Base-by-base conservation (phyloP, 2,113 vertebrate species). In the Electrona antarctica region DNA sequence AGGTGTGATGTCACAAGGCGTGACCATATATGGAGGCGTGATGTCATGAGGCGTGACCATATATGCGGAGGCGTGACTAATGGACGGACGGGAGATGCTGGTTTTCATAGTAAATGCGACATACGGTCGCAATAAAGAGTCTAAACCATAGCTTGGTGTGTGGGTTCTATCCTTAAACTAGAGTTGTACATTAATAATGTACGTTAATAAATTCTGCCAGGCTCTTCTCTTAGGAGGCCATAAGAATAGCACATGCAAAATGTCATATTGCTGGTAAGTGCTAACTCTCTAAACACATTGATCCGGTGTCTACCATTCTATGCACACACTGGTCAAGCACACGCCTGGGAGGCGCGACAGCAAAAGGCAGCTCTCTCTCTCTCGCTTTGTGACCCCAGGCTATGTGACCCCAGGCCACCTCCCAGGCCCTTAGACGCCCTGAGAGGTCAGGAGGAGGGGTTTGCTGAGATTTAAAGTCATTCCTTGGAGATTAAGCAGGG, bases 401-500 rank as follows among this genome's bases (percentile, higher is more conserved):
- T n/a, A 56, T 0, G 28, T 89, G 85, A 88, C 83, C 84, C 69
- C 13, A 33, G 68, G 13, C 69, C 67, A 82, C 83, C 84, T 70
- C 76, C 82, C 12, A 15, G 71, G 58, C 76, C 78, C 10, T 83
- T 51, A 58, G 21, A 50, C 48, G 10, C 49, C 59, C 61, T 60
- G 33, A 60, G n/a, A 79, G 80, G 84, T 88, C 78, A 84, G 66
- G 64, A 84, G 66, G 64, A 33, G 68, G 59, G 79, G 81, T 88
- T 88, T 83, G 74, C 47, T 73, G 78, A 85, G 81, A 82, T 88
- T 90, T 83, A 79, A 21, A 82, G 60, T 79, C 77, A 86, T 90
- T 90, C 77, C 76, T 82, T 14, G 6, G 75, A 71, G 85, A 85
- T 69, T 87, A 81, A 78, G 75, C 47, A 60, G 65, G 62, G 80